Evolutionary conservation across 2,888 invertebrate species (phyloP).

Genomic region (Drosophila testacea): DNA sequence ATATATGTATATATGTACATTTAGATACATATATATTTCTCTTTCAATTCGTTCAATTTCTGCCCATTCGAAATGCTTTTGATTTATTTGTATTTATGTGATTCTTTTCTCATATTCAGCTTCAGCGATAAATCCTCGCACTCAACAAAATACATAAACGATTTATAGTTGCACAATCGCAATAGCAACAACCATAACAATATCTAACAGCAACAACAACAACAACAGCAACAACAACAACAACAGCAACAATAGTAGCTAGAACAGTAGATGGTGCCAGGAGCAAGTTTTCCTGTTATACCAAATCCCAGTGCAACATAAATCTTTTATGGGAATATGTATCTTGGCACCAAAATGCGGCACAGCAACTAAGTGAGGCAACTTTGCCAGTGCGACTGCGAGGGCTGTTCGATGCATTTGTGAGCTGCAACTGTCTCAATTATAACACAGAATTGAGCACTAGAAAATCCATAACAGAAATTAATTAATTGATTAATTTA

Average conservation of each 20-base stretch:
- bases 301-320: constrained; percentile 67
- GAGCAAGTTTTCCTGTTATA: constrained; percentile 58
- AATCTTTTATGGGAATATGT: constrained; percentile 58
- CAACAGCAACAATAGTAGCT: constrained; percentile 32
- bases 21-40: constrained; percentile 46
- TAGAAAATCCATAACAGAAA: not conserved
- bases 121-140: constrained; percentile 76
- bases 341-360: constrained; percentile 50
- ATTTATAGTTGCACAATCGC: constrained; percentile 77
- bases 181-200: constrained; percentile 53
- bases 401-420: constrained; percentile 31
- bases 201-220: constrained; percentile 50
- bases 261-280: constrained; percentile 19
- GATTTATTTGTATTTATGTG: constrained; percentile 79
- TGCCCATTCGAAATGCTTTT: constrained; percentile 76
- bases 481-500: not conserved
- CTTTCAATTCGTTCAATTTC: constrained; percentile 55
- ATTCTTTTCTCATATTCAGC: constrained; percentile 74
- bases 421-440: not conserved
- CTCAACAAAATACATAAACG: constrained; percentile 81
- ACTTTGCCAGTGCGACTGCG: constrained; percentile 39
- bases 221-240: constrained; percentile 21
- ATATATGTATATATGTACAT: constrained; percentile 2
- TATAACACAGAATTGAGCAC: too few relatives aligned
- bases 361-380: constrained; percentile 14